Conservation (phyloP, 2,113 vertebrate genomes). For the Holacanthus passer region DNA sequence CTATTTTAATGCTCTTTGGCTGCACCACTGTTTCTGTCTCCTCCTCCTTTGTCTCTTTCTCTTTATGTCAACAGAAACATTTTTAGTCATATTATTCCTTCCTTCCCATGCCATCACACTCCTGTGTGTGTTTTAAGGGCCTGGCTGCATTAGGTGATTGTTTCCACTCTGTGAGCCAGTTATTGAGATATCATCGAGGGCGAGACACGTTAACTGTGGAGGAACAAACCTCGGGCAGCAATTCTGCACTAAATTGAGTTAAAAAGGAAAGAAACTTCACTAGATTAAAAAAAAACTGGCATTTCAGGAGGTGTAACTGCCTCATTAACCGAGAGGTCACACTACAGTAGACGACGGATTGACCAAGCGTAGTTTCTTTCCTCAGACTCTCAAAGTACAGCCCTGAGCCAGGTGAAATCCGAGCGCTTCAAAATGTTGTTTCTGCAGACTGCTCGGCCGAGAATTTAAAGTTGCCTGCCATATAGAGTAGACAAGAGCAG, state of each 20-base stretch:
- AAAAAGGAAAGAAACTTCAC: constrained; percentile 5
- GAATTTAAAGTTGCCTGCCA: neutral
- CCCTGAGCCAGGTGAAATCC: neutral
- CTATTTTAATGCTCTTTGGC: neutral
- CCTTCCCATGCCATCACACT: neutral
- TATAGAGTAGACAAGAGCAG: neutral
- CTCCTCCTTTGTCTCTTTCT: neutral
- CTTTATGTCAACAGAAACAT: neutral
- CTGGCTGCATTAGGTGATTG: constrained; percentile 7
- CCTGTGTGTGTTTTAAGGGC: neutral
- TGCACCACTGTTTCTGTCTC: constrained; percentile 1
- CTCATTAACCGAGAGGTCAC: neutral
- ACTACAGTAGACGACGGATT: neutral
- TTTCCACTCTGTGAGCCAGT: constrained; percentile 1
- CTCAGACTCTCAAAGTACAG: neutral
- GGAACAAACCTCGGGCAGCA: constrained; percentile 24
- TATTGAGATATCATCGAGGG: constrained; percentile 38
- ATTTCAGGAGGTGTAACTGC: constrained; percentile 3
- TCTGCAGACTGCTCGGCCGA: neutral
- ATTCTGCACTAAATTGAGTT: constrained; percentile 2
- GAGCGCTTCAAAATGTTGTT: neutral
- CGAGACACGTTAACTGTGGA: constrained; percentile 10
- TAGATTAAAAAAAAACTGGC: neutral
- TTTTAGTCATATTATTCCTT: neutral
- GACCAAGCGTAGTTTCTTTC: neutral